phyloP scores from a whole-genome alignment of 2,113 vertebrate genomes.

The Seriola aureovittata region DNA sequence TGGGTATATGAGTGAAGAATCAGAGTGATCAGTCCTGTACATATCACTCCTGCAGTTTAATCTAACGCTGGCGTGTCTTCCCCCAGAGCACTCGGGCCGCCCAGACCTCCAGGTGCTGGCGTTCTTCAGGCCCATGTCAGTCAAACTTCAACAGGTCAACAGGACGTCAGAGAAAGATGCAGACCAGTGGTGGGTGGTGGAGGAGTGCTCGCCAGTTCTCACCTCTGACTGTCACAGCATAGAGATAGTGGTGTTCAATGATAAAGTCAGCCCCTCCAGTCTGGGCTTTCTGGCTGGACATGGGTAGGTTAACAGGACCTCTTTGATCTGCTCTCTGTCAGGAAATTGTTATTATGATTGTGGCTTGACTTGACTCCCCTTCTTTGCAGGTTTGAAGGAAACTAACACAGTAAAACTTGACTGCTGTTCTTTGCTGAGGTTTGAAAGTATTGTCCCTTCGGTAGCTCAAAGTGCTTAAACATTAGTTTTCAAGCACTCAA shows the following conservation, averaged over 20 bases:
- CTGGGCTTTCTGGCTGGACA: slow-evolving; percentile 87
- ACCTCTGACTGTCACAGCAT: slow-evolving; percentile 78
- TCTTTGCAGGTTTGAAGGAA: background rate
- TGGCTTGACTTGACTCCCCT: background rate
- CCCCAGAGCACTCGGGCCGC: slow-evolving; percentile 67
- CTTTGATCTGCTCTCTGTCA: background rate
- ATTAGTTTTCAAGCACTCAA: background rate
- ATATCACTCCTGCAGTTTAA: background rate
- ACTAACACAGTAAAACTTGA: background rate
- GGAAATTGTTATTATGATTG: background rate
- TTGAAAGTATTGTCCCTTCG: background rate
- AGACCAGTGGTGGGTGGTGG: slow-evolving; percentile 86
- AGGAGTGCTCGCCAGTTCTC: slow-evolving; percentile 80
- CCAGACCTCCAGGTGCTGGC: slow-evolving; percentile 66
- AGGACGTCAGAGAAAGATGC: slow-evolving; percentile 12
- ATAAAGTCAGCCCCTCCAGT: slow-evolving; percentile 89
- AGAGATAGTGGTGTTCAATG: slow-evolving; percentile 83
- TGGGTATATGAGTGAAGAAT: background rate
- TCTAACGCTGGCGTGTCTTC: background rate
- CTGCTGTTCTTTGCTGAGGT: background rate
- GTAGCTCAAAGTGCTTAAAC: background rate
- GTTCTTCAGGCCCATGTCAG: slow-evolving; percentile 85
- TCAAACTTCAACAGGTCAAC: slow-evolving; percentile 77
- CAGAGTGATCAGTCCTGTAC: background rate
- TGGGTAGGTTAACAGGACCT: slow-evolving; percentile 74